Conservation (phyloP, 2,113 vertebrate genomes). For the Pelvicachromis taeniatus region DNA sequence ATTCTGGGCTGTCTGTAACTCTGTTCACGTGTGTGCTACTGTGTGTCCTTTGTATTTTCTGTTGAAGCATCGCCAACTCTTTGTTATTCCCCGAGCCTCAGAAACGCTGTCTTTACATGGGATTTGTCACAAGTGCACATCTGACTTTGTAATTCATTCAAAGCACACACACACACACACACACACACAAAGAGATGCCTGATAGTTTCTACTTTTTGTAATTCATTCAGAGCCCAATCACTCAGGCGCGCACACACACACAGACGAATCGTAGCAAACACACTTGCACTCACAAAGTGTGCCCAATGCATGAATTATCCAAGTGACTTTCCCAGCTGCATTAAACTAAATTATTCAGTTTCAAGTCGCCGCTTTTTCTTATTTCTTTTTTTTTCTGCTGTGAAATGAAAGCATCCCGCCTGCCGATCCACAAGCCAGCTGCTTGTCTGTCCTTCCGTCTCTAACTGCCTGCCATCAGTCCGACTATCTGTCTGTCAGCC, state of each 20-base stretch:
- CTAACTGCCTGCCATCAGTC: constrained; percentile 3
- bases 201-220: constrained; percentile 9
- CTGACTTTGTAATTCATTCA: constrained; percentile 54
- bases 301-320: constrained; percentile 64
- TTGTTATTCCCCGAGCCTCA: constrained; percentile 43
- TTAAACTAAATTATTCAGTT: constrained; percentile 64
- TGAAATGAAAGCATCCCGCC: constrained; percentile 41
- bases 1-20: background rate
- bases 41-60: background rate
- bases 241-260: background rate
- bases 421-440: constrained; percentile 42
- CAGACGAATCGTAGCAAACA: constrained; percentile 28
- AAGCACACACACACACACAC: background rate
- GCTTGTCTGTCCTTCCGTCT: constrained; percentile 22
- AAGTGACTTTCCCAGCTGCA: constrained; percentile 55
- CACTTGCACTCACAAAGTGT: constrained; percentile 34
- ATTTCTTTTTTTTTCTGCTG: constrained; percentile 10
- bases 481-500: constrained; percentile 1
- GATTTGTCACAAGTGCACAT: constrained; percentile 58
- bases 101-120: constrained; percentile 33
- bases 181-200: background rate
- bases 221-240: constrained; percentile 31
- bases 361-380: constrained; percentile 11
- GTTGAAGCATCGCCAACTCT: constrained; percentile 2
- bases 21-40: background rate